phyloP scores from a whole-genome alignment of 2,113 vertebrate genomes.

The Antigone vipio region DNA sequence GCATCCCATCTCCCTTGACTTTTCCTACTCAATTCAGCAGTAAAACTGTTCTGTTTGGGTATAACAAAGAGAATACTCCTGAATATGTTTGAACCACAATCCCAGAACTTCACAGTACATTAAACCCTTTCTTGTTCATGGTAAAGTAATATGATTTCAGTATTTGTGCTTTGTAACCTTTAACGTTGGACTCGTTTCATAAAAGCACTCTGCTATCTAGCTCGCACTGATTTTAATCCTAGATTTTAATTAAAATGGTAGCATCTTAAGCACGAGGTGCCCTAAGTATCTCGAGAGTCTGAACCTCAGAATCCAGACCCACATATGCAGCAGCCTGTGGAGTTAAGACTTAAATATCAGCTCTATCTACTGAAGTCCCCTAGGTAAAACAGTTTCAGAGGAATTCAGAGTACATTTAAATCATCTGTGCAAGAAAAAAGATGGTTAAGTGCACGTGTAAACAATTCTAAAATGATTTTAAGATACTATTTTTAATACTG shows the following conservation, averaged over 20 bases:
- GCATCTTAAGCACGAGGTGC: background rate
- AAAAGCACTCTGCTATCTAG: conserved; percentile 2
- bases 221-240: conserved; percentile 13
- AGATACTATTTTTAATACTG: background rate
- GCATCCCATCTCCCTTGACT: background rate
- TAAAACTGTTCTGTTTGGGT: background rate
- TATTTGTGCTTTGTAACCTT: background rate
- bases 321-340: background rate
- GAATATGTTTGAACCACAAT: background rate
- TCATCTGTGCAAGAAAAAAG: background rate
- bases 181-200: background rate
- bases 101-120: background rate
- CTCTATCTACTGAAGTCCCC: background rate
- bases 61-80: background rate
- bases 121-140: background rate
- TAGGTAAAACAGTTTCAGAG: background rate
- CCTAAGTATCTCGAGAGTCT: background rate
- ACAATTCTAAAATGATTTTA: background rate
- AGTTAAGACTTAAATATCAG: background rate
- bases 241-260: background rate
- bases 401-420: background rate
- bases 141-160: background rate
- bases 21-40: background rate
- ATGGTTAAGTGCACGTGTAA: background rate
- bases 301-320: background rate